Percentiles rank a stretch among this genome's conserved stretches.
Conservation (phyloP, 2,797 vertebrate species). For the Carcharodon carcharias region DNA sequence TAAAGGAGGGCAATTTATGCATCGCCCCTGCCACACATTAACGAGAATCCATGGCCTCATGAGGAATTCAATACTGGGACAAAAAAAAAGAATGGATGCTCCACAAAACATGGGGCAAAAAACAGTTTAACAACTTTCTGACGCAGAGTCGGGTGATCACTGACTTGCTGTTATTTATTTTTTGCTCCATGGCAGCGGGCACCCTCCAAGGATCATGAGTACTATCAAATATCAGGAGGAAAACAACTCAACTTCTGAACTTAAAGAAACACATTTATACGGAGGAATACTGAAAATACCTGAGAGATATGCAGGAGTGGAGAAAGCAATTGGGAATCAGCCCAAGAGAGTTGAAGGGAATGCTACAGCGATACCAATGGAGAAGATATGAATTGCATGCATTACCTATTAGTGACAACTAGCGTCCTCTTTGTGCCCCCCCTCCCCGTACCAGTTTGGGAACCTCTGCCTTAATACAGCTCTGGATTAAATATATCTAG, state of each 20-base stretch:
- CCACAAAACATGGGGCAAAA: neutral
- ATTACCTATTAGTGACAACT: neutral
- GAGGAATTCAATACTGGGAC: neutral
- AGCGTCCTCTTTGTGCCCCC: neutral
- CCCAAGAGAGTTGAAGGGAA: neutral
- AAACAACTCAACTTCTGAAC: neutral
- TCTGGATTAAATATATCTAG: neutral
- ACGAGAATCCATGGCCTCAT: neutral
- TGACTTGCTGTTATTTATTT: neutral
- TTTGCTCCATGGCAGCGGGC: neutral
- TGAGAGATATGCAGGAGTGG: neutral
- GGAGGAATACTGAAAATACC: neutral
- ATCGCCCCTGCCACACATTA: neutral
- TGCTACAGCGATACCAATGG: neutral
- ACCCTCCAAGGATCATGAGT: neutral
- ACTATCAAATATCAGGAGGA: neutral
- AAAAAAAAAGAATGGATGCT: neutral
- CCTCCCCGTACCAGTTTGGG: neutral
- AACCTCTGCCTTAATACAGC: neutral
- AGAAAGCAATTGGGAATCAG: neutral
- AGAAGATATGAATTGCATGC: neutral
- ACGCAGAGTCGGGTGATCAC: neutral
- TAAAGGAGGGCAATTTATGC: neutral
- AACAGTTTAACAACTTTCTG: neutral
- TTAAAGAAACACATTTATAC: neutral